Percentiles rank a stretch among this genome's conserved stretches.
Conservation (phyloP, 92 coral and sea anemone genomes). For the Porites evermanni region DNA sequence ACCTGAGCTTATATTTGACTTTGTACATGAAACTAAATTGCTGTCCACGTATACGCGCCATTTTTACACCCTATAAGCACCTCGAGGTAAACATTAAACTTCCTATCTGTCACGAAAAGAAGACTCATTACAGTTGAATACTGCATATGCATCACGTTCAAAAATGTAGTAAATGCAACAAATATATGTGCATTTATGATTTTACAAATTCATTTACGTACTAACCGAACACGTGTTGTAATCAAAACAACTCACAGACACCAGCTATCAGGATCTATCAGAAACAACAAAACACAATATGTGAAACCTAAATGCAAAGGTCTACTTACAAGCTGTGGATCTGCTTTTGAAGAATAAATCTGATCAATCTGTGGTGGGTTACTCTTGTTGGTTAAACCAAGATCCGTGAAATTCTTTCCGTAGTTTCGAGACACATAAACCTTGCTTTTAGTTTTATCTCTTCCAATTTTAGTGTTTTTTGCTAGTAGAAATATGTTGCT, state of each 20-base stretch:
- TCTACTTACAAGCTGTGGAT: conserved; percentile 68
- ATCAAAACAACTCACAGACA: neutral
- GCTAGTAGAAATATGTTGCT: conserved; percentile 57
- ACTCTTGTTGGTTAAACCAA: neutral
- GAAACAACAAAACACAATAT: conserved; percentile 9
- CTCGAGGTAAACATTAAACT: neutral
- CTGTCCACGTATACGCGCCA: neutral
- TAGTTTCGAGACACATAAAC: conserved; percentile 63
- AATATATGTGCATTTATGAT: neutral
- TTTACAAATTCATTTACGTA: neutral
- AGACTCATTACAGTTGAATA: neutral
- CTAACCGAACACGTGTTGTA: conserved; percentile 17
- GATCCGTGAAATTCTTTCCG: conserved; percentile 62
- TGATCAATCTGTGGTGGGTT: conserved; percentile 45
- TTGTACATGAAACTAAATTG: neutral
- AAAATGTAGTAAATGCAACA: too few species aligned
- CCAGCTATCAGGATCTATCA: neutral
- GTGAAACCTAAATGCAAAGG: neutral
- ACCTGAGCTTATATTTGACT: neutral
- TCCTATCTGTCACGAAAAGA: conserved; percentile 3
- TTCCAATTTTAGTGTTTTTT: conserved; percentile 13
- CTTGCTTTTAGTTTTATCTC: neutral
- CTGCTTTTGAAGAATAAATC: conserved; percentile 56
- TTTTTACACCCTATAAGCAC: conserved; percentile 1
- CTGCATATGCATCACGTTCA: too few species aligned